Conservation (phyloP, 2,113 vertebrate species). For the Rhombomys opimus region DNA sequence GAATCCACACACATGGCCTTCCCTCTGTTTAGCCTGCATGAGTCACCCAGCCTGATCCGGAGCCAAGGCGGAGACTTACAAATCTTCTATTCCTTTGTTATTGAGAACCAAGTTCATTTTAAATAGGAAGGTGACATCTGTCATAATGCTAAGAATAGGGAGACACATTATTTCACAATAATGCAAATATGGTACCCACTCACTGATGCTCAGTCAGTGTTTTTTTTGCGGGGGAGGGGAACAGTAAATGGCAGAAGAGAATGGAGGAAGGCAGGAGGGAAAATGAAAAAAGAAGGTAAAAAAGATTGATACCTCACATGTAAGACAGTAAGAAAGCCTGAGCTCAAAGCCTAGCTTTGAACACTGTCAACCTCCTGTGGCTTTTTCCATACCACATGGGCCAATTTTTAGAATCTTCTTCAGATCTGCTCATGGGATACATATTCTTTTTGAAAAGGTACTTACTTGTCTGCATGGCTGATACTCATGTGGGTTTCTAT, state of each 20-base stretch:
- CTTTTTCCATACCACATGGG: neutral
- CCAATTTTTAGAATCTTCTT: neutral
- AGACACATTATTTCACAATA: too few species aligned
- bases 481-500: neutral
- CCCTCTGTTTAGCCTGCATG: slow-evolving; percentile 92
- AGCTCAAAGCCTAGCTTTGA: neutral
- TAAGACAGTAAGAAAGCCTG: neutral
- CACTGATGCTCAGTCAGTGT: neutral
- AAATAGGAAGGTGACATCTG: neutral
- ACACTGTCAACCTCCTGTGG: neutral
- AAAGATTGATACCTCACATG: neutral
- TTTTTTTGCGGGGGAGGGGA: neutral
- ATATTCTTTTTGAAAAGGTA: neutral
- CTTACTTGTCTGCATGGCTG: neutral
- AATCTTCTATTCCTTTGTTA: neutral
- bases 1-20: slow-evolving; percentile 85
- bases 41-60: slow-evolving; percentile 94
- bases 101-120: neutral
- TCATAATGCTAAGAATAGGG: too few species aligned
- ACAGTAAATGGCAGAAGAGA: neutral
- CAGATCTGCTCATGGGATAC: neutral
- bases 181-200: neutral
- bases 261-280: neutral
- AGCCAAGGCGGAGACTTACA: slow-evolving; percentile 90
- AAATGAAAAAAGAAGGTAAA: neutral